Evolutionary conservation across 2,888 invertebrate species (phyloP).

Genomic region (Taphrorychus bicolor): DNA sequence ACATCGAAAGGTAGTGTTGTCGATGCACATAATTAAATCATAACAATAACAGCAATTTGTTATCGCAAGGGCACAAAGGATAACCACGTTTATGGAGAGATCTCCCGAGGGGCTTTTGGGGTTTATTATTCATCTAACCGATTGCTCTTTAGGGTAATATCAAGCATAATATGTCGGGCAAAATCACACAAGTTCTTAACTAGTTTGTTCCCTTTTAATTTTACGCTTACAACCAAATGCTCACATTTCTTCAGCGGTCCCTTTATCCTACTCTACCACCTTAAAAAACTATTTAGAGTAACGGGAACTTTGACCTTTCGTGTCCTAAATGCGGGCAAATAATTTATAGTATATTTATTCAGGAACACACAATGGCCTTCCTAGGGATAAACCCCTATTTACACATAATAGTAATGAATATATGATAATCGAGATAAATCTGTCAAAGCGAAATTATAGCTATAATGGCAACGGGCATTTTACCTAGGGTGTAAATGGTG

Average conservation of each 20-base stretch:
- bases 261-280: not conserved
- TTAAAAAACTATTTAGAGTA: not conserved
- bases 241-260: too few relatives aligned
- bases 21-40: not conserved
- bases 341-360: constrained; percentile 10
- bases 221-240: too few relatives aligned
- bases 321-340: not conserved
- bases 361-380: not conserved
- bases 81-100: not conserved
- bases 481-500: not conserved
- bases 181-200: too few relatives aligned
- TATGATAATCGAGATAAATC: constrained; percentile 29
- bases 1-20: not conserved
- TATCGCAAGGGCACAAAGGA: not conserved
- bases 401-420: constrained; percentile 39
- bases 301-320: not conserved
- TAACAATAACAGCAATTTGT: not conserved
- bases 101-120: not conserved
- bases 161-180: too few relatives aligned
- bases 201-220: too few relatives aligned
- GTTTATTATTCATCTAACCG: not conserved
- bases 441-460: constrained; percentile 22
- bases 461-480: constrained; percentile 16
- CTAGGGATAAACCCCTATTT: constrained; percentile 26
- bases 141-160: not conserved